These are phyloP conservation scores for Phylloscopus whistleri DNA, from an alignment of 2,113 vertebrate species.

Conservation along the genomic window DNA sequence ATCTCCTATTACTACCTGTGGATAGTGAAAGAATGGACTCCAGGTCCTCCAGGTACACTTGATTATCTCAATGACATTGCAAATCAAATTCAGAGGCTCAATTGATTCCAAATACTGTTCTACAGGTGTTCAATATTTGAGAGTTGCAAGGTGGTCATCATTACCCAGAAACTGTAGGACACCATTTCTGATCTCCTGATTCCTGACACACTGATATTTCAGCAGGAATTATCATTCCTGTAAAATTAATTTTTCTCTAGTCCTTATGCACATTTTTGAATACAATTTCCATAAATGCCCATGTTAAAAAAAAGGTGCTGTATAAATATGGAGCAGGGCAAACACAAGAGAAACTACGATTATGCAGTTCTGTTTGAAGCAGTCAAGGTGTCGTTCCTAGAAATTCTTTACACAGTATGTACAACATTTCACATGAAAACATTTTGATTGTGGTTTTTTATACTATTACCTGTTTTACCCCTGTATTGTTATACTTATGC, in stretches of 20 bases:
- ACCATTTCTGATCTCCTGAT: neutral
- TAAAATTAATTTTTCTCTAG: neutral
- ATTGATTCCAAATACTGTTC: neutral
- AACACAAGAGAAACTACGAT: neutral
- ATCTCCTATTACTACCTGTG: neutral
- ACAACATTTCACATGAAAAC: neutral
- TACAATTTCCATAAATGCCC: neutral
- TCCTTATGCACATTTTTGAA: neutral
- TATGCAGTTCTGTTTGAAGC: neutral
- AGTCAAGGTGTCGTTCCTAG: neutral
- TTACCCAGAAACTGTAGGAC: neutral
- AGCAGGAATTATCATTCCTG: neutral
- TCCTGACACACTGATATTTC: neutral
- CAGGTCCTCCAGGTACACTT: neutral
- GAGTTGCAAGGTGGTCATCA: neutral
- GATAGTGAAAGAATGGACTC: neutral
- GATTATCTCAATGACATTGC: neutral
- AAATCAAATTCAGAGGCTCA: neutral
- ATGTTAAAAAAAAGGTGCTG: neutral
- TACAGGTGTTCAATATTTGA: neutral
- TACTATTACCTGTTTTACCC: neutral
- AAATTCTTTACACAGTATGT: neutral
- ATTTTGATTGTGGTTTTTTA: neutral
- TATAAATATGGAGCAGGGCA: neutral
- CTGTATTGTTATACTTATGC: neutral